Evolutionary conservation across 2,113 vertebrate species (phyloP), one percentile per base, ranked within the genome.

Genomic region (cattle (Bos taurus)): DNA sequence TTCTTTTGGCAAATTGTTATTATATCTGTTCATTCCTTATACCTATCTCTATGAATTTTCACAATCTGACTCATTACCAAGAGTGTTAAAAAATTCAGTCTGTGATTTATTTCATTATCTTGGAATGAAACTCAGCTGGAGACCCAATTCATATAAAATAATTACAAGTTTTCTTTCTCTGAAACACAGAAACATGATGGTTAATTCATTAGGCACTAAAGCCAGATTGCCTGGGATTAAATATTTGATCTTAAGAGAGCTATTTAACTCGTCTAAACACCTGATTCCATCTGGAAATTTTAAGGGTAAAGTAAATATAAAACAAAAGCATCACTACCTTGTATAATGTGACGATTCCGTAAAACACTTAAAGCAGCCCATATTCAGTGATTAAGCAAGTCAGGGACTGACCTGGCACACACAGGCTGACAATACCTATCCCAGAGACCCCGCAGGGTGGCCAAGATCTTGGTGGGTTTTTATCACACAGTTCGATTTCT

Each of bases 41-140:
- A 46, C 2, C 26, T 92, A 54, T 40, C 2, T 56, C 13, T 23
- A 62, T 82, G 40, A 94, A 78, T 90, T 97, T 96, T 95, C 28
- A 85, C 33, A 81, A 54, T 74, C 30, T 84, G 30, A 91, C 88
- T 92, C 43, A 83, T 91, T 85, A 89, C 33, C 36, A 92, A 85
- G 33, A 64, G n/a, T 43, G 21, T 81, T 91, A 46, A 64, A 60
- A 90, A 95, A 91, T 60, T 83, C 12, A 62, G 54, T 54, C 54
- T 84, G 7, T 59, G 57, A 88, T 67, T 87, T 84, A 84, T 78
- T 67, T 90, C 26, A 93, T 60, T 88, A 82, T 67, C 33, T 86
- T 93, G 15, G 33, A 93, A 71, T 71, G 46, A 88, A 87, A 90
- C 74, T 95, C 52, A 57, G 7, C 16, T 81, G 43, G 21, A 71